phyloP scores from a whole-genome alignment of 2,888 invertebrate genomes.

The Cataglyphis albicans region DNA sequence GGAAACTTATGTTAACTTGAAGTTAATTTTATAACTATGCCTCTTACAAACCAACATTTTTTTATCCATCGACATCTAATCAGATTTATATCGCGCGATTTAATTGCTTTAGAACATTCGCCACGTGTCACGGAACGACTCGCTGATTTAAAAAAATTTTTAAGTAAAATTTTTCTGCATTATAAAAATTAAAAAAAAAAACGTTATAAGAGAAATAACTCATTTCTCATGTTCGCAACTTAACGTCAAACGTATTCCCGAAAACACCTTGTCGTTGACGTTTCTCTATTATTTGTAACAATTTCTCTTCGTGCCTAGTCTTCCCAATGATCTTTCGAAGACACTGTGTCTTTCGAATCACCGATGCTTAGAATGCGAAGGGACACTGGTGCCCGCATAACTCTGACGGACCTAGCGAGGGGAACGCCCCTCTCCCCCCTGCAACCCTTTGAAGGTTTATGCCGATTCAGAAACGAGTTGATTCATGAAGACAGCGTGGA shows the following conservation, averaged over 20 bases:
- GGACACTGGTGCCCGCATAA: slow-evolving; percentile 73
- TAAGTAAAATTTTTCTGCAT: slow-evolving; percentile 43
- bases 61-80: slow-evolving; percentile 70
- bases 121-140: slow-evolving; percentile 55
- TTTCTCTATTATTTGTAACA: slow-evolving; percentile 20
- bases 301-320: slow-evolving; percentile 23
- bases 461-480: slow-evolving; percentile 85
- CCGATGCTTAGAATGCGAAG: slow-evolving; percentile 39
- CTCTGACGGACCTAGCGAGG: slow-evolving; percentile 73
- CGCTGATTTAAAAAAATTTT: slow-evolving; percentile 44
- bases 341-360: not conserved
- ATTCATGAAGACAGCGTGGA: slow-evolving; percentile 86
- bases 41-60: slow-evolving; percentile 62
- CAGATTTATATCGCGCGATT: slow-evolving; percentile 69
- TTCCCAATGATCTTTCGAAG: not conserved
- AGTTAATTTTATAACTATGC: slow-evolving; percentile 46
- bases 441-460: slow-evolving; percentile 82
- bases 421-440: slow-evolving; percentile 50
- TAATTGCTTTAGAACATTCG: slow-evolving; percentile 61
- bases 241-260: not conserved
- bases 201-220: not conserved
- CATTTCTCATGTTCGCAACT: not conserved
- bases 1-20: slow-evolving; percentile 31
- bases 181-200: not conserved
- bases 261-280: not conserved